Conservation (phyloP, 2,113 vertebrate species). For the Etia nguti region DNA sequence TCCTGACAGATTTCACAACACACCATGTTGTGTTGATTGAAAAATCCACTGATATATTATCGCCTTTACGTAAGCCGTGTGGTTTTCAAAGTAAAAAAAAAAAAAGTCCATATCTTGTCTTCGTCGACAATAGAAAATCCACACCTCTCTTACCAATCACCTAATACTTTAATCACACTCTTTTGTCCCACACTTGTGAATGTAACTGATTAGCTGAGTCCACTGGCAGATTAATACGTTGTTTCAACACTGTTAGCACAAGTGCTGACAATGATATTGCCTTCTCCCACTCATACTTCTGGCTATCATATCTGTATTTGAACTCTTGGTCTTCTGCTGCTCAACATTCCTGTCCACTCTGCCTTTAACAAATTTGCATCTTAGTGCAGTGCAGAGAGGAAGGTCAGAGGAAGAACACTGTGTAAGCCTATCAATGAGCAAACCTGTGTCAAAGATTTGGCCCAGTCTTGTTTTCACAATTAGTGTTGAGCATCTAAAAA, state of each 20-base stretch:
- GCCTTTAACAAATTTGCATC: constrained; percentile 18
- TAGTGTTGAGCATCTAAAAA: not conserved
- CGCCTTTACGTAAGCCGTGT: not conserved
- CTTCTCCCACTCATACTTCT: constrained; percentile 19
- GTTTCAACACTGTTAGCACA: not conserved
- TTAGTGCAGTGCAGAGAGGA: constrained; percentile 4
- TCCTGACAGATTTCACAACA: not conserved
- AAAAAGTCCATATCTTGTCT: not conserved
- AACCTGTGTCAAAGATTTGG: not conserved
- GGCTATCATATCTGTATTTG: constrained; percentile 10
- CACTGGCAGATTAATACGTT: not conserved
- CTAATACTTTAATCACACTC: not conserved
- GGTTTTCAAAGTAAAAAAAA: not conserved
- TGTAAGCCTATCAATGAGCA: constrained; percentile 1
- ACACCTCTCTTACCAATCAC: not conserved
- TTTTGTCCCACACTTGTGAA: not conserved
- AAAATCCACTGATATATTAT: not conserved
- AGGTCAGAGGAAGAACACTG: constrained; percentile 11
- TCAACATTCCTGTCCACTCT: constrained; percentile 34
- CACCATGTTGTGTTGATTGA: not conserved
- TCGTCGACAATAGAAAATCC: not conserved
- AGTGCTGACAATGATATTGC: not conserved
- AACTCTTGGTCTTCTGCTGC: constrained; percentile 8
- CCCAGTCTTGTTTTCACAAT: not conserved
- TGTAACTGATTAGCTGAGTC: not conserved